These are phyloP conservation scores for Gulo gulo DNA, from an alignment of 2,113 vertebrate species.

Conservation along the genomic window DNA sequence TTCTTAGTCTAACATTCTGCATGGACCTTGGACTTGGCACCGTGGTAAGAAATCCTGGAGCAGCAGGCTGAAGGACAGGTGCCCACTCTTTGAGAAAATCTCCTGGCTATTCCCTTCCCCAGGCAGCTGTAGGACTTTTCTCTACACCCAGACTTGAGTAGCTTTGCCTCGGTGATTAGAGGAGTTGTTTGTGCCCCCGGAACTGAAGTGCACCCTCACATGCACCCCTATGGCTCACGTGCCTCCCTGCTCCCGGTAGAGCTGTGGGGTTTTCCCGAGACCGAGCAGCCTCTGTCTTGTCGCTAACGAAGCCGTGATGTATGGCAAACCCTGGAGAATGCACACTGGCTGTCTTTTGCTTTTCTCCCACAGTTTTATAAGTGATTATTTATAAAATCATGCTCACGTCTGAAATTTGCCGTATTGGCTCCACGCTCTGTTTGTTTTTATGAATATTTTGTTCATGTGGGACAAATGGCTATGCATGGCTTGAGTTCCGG, in stretches of 20 bases:
- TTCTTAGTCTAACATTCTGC: background rate
- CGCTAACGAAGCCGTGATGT: background rate
- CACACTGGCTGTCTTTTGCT: background rate
- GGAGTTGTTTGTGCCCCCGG: background rate
- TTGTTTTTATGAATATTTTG: conserved; percentile 45
- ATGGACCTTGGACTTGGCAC: background rate
- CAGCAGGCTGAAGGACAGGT: background rate
- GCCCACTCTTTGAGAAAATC: background rate
- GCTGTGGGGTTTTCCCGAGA: background rate
- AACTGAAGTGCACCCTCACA: rapidly evolving
- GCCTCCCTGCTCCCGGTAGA: background rate
- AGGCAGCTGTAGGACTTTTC: background rate
- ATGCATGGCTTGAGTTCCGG: conserved; percentile 15
- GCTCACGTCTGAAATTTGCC: background rate
- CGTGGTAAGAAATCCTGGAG: background rate
- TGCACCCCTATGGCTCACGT: rapidly evolving
- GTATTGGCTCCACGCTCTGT: background rate
- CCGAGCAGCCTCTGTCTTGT: background rate
- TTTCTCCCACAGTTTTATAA: background rate
- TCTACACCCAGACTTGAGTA: background rate
- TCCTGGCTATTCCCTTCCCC: background rate
- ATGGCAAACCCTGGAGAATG: background rate
- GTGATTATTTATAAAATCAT: background rate
- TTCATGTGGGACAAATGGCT: background rate
- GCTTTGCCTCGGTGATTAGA: background rate